Evolutionary conservation across 2,888 invertebrate species (phyloP).

Genomic region (Aporophyla nigra): DNA sequence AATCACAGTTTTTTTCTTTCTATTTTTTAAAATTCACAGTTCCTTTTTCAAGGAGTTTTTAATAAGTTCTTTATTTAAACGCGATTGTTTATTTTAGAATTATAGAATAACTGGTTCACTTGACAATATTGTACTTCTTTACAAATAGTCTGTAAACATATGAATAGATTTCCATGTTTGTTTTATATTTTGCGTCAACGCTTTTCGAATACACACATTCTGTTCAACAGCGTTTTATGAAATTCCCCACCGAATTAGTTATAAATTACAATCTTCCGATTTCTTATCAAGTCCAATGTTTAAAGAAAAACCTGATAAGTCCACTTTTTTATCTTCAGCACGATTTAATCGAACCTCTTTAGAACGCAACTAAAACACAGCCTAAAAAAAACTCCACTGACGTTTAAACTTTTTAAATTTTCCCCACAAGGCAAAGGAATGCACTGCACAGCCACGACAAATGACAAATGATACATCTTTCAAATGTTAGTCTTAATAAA

Average conservation of each 20-base stretch:
- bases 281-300: slow-evolving; percentile 11
- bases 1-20: slow-evolving; percentile 33
- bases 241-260: slow-evolving; percentile 9
- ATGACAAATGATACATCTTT: slow-evolving; percentile 38
- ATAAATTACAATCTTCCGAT: slow-evolving; percentile 7
- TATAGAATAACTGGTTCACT: slow-evolving; percentile 65
- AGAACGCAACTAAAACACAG: not conserved
- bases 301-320: not conserved
- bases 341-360: slow-evolving; percentile 20
- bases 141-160: slow-evolving; percentile 88
- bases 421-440: slow-evolving; percentile 27
- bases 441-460: slow-evolving; percentile 30
- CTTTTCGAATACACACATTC: slow-evolving; percentile 47
- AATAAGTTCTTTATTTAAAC: slow-evolving; percentile 27
- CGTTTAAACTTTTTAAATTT: slow-evolving; percentile 6
- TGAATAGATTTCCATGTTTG: slow-evolving; percentile 86
- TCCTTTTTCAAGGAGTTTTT: slow-evolving; percentile 15
- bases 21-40: slow-evolving; percentile 12
- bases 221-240: slow-evolving; percentile 28
- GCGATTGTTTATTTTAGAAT: slow-evolving; percentile 15
- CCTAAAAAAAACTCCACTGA: slow-evolving; percentile 25
- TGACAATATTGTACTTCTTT: slow-evolving; percentile 75
- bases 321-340: slow-evolving; percentile 20
- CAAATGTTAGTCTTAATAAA: slow-evolving; percentile 50
- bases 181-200: slow-evolving; percentile 47